These are phyloP conservation scores for Latrodectus elegans DNA, from an alignment of 2,888 invertebrate species.

Conservation along the genomic window DNA sequence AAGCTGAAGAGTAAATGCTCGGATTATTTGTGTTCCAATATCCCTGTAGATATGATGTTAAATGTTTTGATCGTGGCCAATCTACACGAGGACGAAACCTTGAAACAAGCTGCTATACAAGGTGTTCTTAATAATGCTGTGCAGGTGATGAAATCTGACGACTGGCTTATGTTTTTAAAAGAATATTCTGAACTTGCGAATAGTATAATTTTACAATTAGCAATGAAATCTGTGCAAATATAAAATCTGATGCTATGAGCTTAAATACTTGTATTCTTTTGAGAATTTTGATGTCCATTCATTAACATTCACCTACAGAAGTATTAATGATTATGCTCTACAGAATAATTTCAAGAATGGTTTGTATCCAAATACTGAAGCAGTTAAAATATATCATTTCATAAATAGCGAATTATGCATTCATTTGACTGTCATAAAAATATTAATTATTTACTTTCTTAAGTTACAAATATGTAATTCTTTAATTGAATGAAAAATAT, in stretches of 20 bases:
- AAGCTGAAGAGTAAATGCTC: conserved; percentile 45
- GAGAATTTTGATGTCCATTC: background rate
- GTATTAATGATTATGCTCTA: background rate
- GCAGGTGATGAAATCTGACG: conserved; percentile 41
- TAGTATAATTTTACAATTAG: conserved; percentile 43
- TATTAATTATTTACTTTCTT: too few species aligned
- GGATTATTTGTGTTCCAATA: conserved; percentile 13
- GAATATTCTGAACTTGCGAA: conserved; percentile 51
- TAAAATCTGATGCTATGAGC: background rate
- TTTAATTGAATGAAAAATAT: too few species aligned
- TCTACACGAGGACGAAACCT: conserved; percentile 35
- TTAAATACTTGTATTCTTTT: background rate
- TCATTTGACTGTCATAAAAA: too few species aligned
- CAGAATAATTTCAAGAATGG: too few species aligned
- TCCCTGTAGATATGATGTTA: conserved; percentile 24
- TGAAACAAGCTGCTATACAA: conserved; percentile 43
- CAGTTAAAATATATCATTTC: too few species aligned
- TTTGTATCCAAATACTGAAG: too few species aligned
- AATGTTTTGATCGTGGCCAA: conserved; percentile 39
- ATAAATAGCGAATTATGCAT: too few species aligned
- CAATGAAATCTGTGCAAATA: conserved; percentile 11
- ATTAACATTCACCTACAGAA: background rate
- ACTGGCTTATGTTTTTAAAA: conserved; percentile 54
- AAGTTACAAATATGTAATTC: too few species aligned
- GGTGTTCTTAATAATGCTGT: conserved; percentile 43